A percentile compares a stretch with the other conserved stretches of the same genome.
Evolutionary conservation across 1,140 invertebrate species (phyloP).

Genomic region (Caerostris darwini): DNA sequence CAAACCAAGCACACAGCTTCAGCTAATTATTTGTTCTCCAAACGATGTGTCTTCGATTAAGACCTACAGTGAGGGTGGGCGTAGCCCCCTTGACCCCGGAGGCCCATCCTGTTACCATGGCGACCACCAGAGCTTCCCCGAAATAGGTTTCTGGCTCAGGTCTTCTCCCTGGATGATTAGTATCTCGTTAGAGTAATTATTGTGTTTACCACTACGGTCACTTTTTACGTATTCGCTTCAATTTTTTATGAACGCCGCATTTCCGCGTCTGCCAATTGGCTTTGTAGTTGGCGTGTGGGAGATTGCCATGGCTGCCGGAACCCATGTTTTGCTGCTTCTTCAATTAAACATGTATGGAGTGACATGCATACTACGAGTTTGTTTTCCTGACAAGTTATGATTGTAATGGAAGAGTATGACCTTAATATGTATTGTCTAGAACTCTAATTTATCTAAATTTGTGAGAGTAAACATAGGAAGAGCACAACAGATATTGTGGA

Average conservation of each 20-base stretch:
- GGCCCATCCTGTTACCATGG: conserved; percentile 17
- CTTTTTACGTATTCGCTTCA: background rate
- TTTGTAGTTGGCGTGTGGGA: background rate
- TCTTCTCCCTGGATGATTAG: conserved; percentile 38
- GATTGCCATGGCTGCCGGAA: no score
- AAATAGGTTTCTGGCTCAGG: conserved; percentile 64
- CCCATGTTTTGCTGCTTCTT: background rate
- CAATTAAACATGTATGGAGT: no score
- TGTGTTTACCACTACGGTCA: conserved; percentile 55
- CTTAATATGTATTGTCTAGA: no score
- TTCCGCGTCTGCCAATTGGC: background rate
- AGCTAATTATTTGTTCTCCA: background rate
- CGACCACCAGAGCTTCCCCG: background rate
- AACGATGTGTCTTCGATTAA: conserved; percentile 14
- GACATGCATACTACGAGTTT: no score
- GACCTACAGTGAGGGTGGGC: conserved; percentile 39
- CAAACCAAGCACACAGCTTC: background rate
- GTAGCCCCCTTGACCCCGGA: conserved; percentile 40
- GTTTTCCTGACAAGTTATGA: no score
- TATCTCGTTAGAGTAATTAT: conserved; percentile 71
- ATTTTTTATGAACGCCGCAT: background rate
- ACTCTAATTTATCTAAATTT: no score
- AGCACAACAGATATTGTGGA: no score
- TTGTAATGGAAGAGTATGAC: no score
- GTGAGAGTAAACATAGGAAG: no score